These are phyloP conservation scores for Tribolium freemani DNA, from an alignment of 2,888 invertebrate genomes.

Conservation along the genomic window DNA sequence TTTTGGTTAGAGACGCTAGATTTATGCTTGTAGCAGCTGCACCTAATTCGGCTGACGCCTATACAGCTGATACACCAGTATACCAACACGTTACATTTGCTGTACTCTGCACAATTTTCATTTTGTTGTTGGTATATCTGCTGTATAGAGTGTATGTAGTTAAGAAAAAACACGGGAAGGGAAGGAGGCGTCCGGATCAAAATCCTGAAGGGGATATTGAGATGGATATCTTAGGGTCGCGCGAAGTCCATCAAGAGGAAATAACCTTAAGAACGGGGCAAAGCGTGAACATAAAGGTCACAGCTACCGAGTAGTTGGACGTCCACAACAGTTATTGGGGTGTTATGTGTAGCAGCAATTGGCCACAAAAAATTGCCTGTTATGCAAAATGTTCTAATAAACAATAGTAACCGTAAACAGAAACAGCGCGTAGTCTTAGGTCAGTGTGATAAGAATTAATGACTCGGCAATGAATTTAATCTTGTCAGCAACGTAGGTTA, in stretches of 20 bases:
- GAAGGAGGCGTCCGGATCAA: not conserved
- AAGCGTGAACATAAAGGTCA: not conserved
- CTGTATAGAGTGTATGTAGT: not conserved
- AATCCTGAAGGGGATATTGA: no score
- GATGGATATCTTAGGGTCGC: not conserved
- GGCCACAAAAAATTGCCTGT: not conserved
- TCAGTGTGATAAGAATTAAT: no score
- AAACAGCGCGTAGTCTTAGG: not conserved
- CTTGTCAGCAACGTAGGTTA: no score
- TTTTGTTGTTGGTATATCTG: not conserved
- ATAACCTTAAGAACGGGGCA: not conserved
- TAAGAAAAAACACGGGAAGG: not conserved
- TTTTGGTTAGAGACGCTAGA: not conserved
- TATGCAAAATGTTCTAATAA: not conserved
- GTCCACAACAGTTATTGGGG: not conserved
- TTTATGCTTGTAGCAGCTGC: no score
- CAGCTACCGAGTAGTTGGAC: not conserved
- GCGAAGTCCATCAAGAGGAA: not conserved
- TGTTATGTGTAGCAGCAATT: not conserved
- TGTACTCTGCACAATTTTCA: not conserved
- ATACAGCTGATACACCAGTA: not conserved
- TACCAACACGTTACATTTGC: not conserved
- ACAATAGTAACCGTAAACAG: not conserved
- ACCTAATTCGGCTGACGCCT: no score
- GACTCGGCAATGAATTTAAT: no score